A percentile compares a stretch with the other conserved stretches of the same genome.
phyloP scores from a whole-genome alignment of 2,888 invertebrate species.

The Limnephilus marmoratus region DNA sequence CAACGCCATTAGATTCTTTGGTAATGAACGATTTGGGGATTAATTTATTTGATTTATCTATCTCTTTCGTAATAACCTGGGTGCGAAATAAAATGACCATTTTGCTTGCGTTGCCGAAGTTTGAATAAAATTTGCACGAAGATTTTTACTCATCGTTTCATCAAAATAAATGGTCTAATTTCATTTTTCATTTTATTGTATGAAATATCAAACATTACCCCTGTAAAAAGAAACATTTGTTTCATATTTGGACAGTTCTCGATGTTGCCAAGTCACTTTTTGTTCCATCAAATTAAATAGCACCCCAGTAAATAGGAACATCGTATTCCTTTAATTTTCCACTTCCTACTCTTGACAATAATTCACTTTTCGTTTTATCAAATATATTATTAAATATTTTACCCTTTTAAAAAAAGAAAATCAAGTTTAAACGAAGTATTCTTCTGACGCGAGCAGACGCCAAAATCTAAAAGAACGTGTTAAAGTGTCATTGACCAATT shows the following conservation, averaged over 20 bases:
- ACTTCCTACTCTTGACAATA: no score
- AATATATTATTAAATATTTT: no score
- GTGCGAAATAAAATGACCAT: background rate
- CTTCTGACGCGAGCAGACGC: no score
- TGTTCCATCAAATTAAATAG: no score
- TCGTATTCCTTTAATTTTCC: no score
- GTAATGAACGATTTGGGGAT: background rate
- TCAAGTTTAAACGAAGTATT: no score
- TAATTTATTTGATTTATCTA: slow-evolving; percentile 6
- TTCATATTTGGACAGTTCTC: background rate
- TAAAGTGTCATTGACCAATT: no score
- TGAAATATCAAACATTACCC: background rate
- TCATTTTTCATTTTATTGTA: background rate
- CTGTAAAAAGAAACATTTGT: background rate
- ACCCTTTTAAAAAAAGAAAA: no score
- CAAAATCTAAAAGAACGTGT: no score
- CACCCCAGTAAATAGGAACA: no score
- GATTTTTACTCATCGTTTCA: background rate
- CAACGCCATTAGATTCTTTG: background rate
- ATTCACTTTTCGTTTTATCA: no score
- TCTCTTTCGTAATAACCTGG: background rate
- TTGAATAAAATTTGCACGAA: background rate
- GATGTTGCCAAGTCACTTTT: no score
- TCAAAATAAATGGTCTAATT: background rate
- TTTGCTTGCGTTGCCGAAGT: background rate